Base-by-base conservation (phyloP, 2,888 invertebrate genomes). In the Synergus umbraculus region DNA sequence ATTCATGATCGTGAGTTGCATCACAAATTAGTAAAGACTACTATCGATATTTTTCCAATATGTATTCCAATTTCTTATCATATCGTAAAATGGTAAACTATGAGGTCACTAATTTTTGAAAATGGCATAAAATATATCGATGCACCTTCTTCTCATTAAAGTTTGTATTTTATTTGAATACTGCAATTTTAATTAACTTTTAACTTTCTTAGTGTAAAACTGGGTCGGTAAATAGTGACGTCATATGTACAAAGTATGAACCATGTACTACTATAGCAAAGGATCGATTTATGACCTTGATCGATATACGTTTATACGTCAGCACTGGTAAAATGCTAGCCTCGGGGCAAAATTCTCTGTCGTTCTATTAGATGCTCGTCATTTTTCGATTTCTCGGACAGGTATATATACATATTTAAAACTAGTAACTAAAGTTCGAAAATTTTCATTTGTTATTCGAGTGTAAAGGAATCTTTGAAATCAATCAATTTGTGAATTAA, bases 1-100 rank as follows among this genome's bases (percentile, higher is more conserved):
- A 9, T 13, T 29, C 63, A 63, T 63, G 63, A 13, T 63, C 22
- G 63, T 63, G 63, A 63, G 13, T 63, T 63, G 63, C 22, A 63
- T 63, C 29, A 63, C 63, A 13, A 63, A 22, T 18, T 22, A 29
- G 63, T 1, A 29, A 63, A 63, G 12, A 22, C 54, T 60, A 60
- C 22, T 60, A 12, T 60, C 10, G 9, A 18, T 22, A 3, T n/a
- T 58, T 18, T 60, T 60, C 10, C 12, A 22, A 22, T 22, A 22
- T 22, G 22, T 22, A 22, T 22, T 22, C 22, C 22, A 22, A 60
- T 60, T 22, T 22, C n/a, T n/a, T n/a, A 2, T 54, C n/a, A 54
- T 54, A 29, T 29, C 22, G 1, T 29, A 29, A 29, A 29, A 29
- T 29, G 22, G 22, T 29, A 29, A 29, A 29, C 22, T 29, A 29